Base-by-base conservation (phyloP, 2,888 invertebrate genomes). In the Hypena proboscidalis region DNA sequence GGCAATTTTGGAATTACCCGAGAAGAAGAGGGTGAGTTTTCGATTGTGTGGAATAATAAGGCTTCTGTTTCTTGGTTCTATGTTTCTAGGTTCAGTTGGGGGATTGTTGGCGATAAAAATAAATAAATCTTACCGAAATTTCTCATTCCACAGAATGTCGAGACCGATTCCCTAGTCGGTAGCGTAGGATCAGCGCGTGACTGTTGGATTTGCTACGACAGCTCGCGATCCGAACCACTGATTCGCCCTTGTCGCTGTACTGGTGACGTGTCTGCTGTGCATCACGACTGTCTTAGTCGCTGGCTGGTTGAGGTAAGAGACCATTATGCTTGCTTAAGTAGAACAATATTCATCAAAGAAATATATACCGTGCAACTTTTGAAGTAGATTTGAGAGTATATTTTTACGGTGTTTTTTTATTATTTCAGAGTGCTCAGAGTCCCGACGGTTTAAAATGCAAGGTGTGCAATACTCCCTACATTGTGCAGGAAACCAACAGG, bases 201-300 rank as follows among this genome's bases (percentile, higher is more conserved):
- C 80, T 98, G 98, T 80, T 98, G 97, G 97, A 98, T 98, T 67
- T 98, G 98, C 83, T 98, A 98, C 79, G 97, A 97, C 84, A 91
- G 91, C 54, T 94, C 97, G 20, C 93, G 96, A 40, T 85, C 92
- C 10, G 97, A 97, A 73, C 95, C 96, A 1, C 92, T 98, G 45
- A 98, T 98, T 75, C 94, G 96, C 66, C 97, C 97, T 6, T 98
- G 98, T 73, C 94, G 95, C 41, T 98, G 98, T 81, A 95, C 96
- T 27, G 98, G 98, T 4, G 98, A 98, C 83, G 97, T 97, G n/a
- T 95, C 97, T 46, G 95, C 95, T 17, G 97, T 97, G 33, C 97
- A 98, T 86, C 97, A 98, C 77, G 96, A 97, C 80, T 97, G 98
- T 79, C 92, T 98, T 38, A 93, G 96, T 48, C 93, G 96, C 51